These are phyloP conservation scores for Girardinichthys multiradiatus DNA, from an alignment of 2,113 vertebrate genomes.

Conservation along the genomic window DNA sequence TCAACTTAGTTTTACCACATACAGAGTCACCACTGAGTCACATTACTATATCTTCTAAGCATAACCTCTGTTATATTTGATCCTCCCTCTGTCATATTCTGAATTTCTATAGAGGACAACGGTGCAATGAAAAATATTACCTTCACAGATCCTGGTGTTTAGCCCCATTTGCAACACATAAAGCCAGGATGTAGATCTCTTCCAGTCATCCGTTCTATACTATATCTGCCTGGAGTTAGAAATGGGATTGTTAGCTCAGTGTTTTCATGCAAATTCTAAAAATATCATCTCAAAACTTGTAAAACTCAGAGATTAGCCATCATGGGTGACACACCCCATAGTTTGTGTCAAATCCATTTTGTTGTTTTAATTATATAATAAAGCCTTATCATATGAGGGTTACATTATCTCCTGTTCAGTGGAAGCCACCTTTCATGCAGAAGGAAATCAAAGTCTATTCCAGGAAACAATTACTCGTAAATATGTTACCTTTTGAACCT, in stretches of 20 bases:
- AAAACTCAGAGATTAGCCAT: neutral
- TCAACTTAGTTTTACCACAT: no score
- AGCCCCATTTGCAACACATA: neutral
- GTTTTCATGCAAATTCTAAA: no score
- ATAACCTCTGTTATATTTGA: neutral
- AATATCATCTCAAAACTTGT: no score
- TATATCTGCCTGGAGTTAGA: neutral
- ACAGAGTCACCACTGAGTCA: neutral
- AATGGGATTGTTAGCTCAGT: no score
- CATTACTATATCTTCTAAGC: neutral
- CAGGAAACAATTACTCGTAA: conserved; percentile 16
- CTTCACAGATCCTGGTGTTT: neutral
- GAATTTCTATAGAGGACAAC: neutral
- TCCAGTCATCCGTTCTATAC: neutral
- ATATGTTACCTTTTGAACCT: conserved; percentile 15
- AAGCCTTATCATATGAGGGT: neutral
- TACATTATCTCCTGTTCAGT: conserved; percentile 5
- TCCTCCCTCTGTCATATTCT: neutral
- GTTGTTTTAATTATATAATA: neutral
- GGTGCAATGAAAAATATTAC: neutral
- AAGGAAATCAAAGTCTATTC: conserved; percentile 12
- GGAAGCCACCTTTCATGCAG: neutral
- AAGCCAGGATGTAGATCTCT: neutral
- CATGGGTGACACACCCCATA: neutral
- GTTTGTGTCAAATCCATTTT: neutral